A percentile compares a stretch with the other conserved stretches of the same genome.
phyloP scores from a whole-genome alignment of 2,113 vertebrate genomes.

The Tyto alba region DNA sequence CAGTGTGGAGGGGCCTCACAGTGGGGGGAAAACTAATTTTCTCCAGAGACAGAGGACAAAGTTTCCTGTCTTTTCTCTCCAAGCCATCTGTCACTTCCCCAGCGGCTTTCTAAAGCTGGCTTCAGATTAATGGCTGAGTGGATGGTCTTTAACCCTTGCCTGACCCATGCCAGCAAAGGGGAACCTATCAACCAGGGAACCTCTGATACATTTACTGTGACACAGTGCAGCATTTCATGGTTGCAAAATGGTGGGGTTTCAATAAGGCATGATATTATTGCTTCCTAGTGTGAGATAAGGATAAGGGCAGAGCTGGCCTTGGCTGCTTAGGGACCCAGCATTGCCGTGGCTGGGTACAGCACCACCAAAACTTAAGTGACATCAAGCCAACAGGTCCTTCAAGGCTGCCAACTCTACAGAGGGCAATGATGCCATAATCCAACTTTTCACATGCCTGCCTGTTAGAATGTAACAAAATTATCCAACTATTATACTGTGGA shows the following conservation, averaged over 20 bases:
- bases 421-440: not conserved
- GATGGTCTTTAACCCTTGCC: conserved; percentile 46
- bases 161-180: not conserved
- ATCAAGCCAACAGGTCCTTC: not conserved
- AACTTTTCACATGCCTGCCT: not conserved
- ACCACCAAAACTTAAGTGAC: not conserved
- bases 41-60: conserved; percentile 37
- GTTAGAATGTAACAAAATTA: not conserved
- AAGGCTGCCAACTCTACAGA: not conserved
- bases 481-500: not conserved
- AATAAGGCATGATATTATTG: not conserved
- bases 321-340: not conserved
- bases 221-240: not conserved
- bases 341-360: not conserved
- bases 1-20: not conserved
- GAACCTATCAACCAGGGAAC: not conserved
- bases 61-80: conserved; percentile 56
- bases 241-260: not conserved
- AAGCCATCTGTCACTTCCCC: conserved; percentile 41
- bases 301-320: not conserved
- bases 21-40: not conserved
- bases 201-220: not conserved
- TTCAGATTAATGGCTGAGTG: not conserved
- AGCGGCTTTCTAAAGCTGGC: not conserved
- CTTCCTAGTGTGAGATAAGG: not conserved